phyloP scores from a whole-genome alignment of 2,113 vertebrate species.

The Oenanthe oenanthe region DNA sequence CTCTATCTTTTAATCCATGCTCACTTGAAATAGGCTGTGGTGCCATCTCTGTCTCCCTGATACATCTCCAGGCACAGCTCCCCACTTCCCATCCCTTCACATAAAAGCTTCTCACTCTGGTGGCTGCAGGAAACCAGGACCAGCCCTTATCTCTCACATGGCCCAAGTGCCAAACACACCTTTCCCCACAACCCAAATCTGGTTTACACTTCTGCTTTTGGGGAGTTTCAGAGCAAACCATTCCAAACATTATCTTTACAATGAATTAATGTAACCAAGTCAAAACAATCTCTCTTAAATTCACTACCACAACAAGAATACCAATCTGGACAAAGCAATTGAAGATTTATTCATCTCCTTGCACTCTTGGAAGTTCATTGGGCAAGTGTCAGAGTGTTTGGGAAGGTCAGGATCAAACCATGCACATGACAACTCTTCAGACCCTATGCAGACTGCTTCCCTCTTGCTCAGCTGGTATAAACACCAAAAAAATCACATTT shows the following conservation, averaged over 20 bases:
- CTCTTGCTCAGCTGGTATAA: background rate
- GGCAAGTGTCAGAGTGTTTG: background rate
- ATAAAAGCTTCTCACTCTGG: background rate
- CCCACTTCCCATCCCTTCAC: background rate
- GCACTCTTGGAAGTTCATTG: background rate
- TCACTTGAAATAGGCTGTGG: background rate
- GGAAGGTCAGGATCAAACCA: background rate
- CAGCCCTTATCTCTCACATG: background rate
- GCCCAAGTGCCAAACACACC: background rate
- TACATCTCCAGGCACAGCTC: background rate
- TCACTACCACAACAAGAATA: background rate
- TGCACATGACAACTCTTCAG: background rate
- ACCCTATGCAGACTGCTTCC: background rate
- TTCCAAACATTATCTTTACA: background rate
- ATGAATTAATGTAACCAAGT: background rate
- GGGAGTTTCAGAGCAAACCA: background rate
- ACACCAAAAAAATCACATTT: background rate
- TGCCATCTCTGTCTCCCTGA: background rate
- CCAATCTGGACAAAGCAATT: background rate
- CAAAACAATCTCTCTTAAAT: background rate
- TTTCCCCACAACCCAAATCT: background rate
- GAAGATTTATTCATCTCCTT: background rate
- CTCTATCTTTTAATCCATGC: background rate
- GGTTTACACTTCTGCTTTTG: background rate
- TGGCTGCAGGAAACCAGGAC: background rate